These are phyloP conservation scores for Trichomalopsis sarcophagae DNA, from an alignment of 1,140 invertebrate species.

Conservation along the genomic window DNA sequence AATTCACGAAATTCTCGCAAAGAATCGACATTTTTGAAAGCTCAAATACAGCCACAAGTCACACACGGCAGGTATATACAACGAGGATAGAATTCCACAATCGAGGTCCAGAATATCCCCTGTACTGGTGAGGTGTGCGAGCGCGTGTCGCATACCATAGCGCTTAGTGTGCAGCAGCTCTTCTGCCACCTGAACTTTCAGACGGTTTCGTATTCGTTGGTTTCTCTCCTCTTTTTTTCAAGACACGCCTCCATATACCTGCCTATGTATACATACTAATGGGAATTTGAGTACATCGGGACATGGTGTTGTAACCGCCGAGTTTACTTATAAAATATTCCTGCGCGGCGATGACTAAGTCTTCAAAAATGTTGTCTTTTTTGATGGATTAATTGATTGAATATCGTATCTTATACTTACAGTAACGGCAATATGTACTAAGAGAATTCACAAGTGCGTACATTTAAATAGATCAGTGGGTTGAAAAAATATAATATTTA, in stretches of 20 bases:
- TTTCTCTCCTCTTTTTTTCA: background rate
- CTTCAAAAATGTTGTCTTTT: background rate
- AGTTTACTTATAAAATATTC: too few species aligned
- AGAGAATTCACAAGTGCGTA: too few species aligned
- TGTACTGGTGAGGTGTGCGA: slow-evolving; percentile 58
- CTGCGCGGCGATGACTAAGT: too few species aligned
- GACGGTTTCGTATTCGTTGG: slow-evolving; percentile 44
- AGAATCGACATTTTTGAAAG: background rate
- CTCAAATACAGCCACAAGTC: background rate
- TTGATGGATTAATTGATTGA: too few species aligned
- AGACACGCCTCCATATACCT: background rate
- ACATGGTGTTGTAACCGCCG: background rate
- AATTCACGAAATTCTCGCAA: background rate
- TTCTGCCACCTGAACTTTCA: slow-evolving; percentile 58
- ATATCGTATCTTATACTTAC: too few species aligned
- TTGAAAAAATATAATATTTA: too few species aligned
- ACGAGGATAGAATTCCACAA: background rate
- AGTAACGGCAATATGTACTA: too few species aligned
- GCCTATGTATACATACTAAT: background rate
- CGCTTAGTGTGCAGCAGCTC: slow-evolving; percentile 64
- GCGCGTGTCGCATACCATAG: slow-evolving; percentile 58
- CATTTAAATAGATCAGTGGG: too few species aligned
- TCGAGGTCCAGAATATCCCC: background rate
- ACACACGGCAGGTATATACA: background rate
- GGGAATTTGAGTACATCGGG: background rate